Evolutionary conservation across 92 coral and sea anemone genomes (phyloP), one percentile per base, ranked within the genome.

Genomic region (Hydrozoanthus gracilis): DNA sequence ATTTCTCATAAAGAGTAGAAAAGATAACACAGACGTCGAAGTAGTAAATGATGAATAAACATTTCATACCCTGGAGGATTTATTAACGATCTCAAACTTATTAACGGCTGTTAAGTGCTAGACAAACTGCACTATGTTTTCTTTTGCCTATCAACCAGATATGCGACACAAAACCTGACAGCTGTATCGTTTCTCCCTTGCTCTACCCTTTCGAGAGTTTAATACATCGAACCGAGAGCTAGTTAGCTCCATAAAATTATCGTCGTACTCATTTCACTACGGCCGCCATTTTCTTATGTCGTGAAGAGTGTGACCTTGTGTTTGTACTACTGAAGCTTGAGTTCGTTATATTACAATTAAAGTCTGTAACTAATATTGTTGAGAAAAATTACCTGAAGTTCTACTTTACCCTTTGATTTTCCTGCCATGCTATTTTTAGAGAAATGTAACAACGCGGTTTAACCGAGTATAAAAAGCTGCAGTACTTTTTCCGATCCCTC

Each of bases 331-430:
- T 27, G 39, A 27, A 27, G 39, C 11, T 67, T 67, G 13, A 18
- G 4, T 3, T 14, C 11, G 7, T 44, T 44, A n/a, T 14, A 13
- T 78, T 58, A 5, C 58, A 70, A 83, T 87, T 14, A 87, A 87
- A 84, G 39, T 0, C 39, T 27, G 0, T 27, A 2, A 27, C 2
- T 2, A 27, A 83, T 77, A 88, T 66, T 54, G 60, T 20, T 66
- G 89, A 80, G 17, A 73, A 87, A 87, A 93, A 85, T 27, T 77
- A 94, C 98, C 95, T 94, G 98, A 67, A 94, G 94, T 66, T 94
- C 98, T 27, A 87, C 51, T 70, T 80, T 94, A 51, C 94, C 98
- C 76, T 94, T 94, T 66, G 96, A 94, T 77, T 94, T 94, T 7
- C 83, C 83, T 3, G 83, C 83, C 83, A 78, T 78, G 11, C 17